A percentile compares a stretch with the other conserved stretches of the same genome.
These are phyloP conservation scores for Botia almorhae DNA, from an alignment of 2,797 vertebrate species.

Conservation along the genomic window DNA sequence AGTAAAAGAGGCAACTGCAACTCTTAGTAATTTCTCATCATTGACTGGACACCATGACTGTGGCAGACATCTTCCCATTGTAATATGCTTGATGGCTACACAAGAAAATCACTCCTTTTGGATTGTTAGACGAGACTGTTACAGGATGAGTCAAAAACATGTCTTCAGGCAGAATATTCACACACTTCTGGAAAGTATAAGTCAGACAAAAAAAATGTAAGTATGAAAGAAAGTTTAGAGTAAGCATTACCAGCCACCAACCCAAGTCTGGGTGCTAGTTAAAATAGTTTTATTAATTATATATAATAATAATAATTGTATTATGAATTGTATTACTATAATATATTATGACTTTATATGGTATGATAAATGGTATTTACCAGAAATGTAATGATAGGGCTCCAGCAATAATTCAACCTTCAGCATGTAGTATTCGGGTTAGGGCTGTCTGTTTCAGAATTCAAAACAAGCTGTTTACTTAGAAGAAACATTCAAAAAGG, in stretches of 20 bases:
- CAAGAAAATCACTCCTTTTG: constrained; percentile 14
- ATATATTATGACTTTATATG: too few relatives aligned
- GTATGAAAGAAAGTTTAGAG: too few relatives aligned
- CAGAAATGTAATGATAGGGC: constrained; percentile 50
- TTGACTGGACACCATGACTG: constrained; percentile 33
- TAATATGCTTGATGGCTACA: constrained; percentile 32
- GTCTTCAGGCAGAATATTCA: constrained; percentile 66
- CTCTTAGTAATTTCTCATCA: constrained; percentile 8
- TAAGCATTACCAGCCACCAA: too few relatives aligned
- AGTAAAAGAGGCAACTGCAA: constrained; percentile 13
- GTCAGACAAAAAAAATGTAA: background rate
- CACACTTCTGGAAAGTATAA: constrained; percentile 60
- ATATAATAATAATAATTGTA: too few relatives aligned
- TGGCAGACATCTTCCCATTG: constrained; percentile 28
- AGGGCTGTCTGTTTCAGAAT: constrained; percentile 63
- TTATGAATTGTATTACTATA: too few relatives aligned
- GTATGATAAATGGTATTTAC: constrained; percentile 49
- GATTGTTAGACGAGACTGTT: constrained; percentile 43
- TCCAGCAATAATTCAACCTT: constrained; percentile 47
- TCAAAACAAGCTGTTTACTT: constrained; percentile 33
- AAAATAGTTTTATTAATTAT: too few relatives aligned
- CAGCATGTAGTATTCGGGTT: constrained; percentile 49
- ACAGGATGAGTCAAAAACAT: constrained; percentile 62
- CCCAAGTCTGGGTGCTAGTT: too few relatives aligned
- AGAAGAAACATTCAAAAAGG: background rate